A percentile compares a stretch with the other conserved stretches of the same genome.
These are phyloP conservation scores for Tauraco erythrolophus DNA, from an alignment of 2,113 vertebrate species.

Conservation along the genomic window DNA sequence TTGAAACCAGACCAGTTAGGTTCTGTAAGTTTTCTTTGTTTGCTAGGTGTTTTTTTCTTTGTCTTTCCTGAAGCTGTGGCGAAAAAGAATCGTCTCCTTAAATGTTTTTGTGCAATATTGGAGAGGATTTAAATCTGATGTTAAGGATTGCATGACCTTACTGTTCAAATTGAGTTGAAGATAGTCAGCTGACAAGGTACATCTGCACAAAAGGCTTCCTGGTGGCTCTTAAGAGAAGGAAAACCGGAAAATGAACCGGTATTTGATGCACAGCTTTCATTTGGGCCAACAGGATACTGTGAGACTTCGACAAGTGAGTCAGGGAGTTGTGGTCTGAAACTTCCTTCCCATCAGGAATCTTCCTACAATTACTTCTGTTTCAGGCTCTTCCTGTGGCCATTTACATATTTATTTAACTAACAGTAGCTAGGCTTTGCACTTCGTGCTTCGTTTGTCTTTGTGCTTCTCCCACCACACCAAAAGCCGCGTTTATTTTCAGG, in stretches of 20 bases:
- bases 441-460: background rate
- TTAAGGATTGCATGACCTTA: background rate
- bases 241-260: background rate
- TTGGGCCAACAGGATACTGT: conserved; percentile 5
- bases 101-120: background rate
- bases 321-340: conserved; percentile 36
- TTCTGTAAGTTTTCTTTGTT: background rate
- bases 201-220: background rate
- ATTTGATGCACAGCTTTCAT: background rate
- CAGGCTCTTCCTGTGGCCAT: conserved; percentile 61
- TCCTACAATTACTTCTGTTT: conserved; percentile 62
- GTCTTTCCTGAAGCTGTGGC: background rate
- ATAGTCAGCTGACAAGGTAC: background rate
- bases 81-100: background rate
- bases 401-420: background rate
- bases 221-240: background rate
- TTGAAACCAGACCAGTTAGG: background rate
- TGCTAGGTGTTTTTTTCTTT: background rate
- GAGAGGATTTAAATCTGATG: background rate
- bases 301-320: background rate
- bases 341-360: conserved; percentile 77
- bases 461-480: background rate
- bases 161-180: background rate
- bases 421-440: background rate
- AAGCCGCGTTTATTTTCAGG: background rate